Base-by-base conservation (phyloP, 2,888 invertebrate genomes). In the Yponomeuta cagnagella region DNA sequence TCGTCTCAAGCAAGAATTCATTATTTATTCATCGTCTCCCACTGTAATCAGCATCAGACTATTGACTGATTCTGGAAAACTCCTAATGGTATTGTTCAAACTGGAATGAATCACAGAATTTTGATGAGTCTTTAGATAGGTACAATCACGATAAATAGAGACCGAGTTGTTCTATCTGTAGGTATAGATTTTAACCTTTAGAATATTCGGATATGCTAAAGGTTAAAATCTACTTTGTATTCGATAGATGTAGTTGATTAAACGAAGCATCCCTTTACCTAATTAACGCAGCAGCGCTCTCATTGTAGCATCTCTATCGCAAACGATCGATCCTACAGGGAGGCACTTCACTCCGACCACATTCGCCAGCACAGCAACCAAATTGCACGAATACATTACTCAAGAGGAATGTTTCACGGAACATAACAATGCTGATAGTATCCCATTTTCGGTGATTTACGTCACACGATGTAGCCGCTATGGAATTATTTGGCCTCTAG, bases 1-100 rank as follows among this genome's bases (percentile, higher is more conserved):
- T 81, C 79, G 75, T 74, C 80, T 79, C 82, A 81, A 80, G 80
- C 82, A 81, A 80, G 80, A 79, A 81, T 78, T 81, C 82, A 83
- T 84, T 70, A 71, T 71, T 66, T 70, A 70, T 69, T 69, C 69
- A 69, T 69, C 31, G 33, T 31, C 63, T 63, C 30, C 68, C 23
- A 23, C 33, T 63, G 69, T 69, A 69, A 68, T 68, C 68, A 68
- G 48, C 23, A 48, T 23, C 68, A 67, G 12, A 52, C 48, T 23
- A 48, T 31, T 69, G 10, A 43, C 52, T 12, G n/a, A 48, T 48
- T 48, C 67, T 67, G n/a, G 43, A 37, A 43, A 12, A 37, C n/a
- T 67, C 67, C 31, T n/a, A 67, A 33, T 23, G 2, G 65, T 30
- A 33, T 65, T 30, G 12, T 64, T 65, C 30, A 23, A 33, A 65